Evolutionary conservation across 2,888 invertebrate species (phyloP).

Genomic region (Tholera decimalis): DNA sequence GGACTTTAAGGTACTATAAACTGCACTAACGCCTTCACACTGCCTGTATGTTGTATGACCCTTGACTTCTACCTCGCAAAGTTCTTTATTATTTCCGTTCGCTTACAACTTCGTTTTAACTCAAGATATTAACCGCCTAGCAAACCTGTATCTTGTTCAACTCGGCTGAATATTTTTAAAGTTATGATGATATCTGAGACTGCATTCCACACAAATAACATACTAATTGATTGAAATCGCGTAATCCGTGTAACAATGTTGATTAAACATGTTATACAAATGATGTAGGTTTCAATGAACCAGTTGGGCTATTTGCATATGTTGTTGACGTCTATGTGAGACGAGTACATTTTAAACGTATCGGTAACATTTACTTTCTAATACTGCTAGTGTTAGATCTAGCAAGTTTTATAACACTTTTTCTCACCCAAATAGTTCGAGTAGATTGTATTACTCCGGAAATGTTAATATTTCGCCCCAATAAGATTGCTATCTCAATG

Average conservation of each 20-base stretch:
- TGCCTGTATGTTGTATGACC: slow-evolving; percentile 55
- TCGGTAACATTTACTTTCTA: slow-evolving; percentile 61
- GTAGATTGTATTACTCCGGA: slow-evolving; percentile 48
- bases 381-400: slow-evolving; percentile 52
- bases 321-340: slow-evolving; percentile 39
- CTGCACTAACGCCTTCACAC: slow-evolving; percentile 59
- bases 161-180: slow-evolving; percentile 47
- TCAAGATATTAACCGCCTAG: slow-evolving; percentile 1
- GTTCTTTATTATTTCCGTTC: slow-evolving; percentile 50
- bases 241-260: slow-evolving; percentile 59
- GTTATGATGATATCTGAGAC: slow-evolving; percentile 41
- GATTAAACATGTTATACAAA: slow-evolving; percentile 60
- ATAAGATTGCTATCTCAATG: slow-evolving; percentile 56
- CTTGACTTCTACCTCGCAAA: slow-evolving; percentile 43
- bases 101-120: slow-evolving; percentile 13
- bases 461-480: slow-evolving; percentile 53
- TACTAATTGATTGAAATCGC: slow-evolving; percentile 52
- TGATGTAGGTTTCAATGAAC: slow-evolving; percentile 47
- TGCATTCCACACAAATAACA: slow-evolving; percentile 51
- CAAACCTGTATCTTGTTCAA: slow-evolving; percentile 39
- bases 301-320: slow-evolving; percentile 37
- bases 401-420: slow-evolving; percentile 65
- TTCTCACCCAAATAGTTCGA: slow-evolving; percentile 63
- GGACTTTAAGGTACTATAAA: slow-evolving; percentile 45
- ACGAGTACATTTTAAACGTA: slow-evolving; percentile 26